A percentile compares a stretch with the other conserved stretches of the same genome.
Conservation (phyloP, 2,113 vertebrate genomes). For the Pogona vitticeps region DNA sequence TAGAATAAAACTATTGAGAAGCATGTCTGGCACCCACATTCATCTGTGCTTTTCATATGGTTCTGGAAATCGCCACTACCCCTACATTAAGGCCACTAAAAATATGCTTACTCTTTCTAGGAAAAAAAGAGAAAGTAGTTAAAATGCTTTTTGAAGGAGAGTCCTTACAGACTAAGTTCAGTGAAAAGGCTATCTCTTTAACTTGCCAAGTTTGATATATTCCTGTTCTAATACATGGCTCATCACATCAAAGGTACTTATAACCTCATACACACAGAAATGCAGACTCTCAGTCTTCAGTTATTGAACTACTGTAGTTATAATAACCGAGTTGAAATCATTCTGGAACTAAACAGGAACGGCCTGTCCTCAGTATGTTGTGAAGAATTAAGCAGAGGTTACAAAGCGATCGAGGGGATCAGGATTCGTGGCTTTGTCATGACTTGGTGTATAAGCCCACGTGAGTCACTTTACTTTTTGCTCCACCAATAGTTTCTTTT, state of each 20-base stretch:
- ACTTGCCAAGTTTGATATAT: background rate
- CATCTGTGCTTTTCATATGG: background rate
- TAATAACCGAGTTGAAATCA: background rate
- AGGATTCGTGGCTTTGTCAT: background rate
- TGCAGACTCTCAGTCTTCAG: background rate
- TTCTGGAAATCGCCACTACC: background rate
- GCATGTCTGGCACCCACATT: background rate
- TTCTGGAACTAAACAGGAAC: background rate
- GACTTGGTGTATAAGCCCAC: background rate
- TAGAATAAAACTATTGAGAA: background rate
- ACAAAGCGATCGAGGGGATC: rapidly evolving
- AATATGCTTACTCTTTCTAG: background rate
- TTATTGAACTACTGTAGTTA: background rate
- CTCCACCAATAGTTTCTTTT: background rate
- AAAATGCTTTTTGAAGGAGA: background rate
- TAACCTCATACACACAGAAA: background rate
- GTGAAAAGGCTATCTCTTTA: background rate
- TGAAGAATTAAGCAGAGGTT: background rate
- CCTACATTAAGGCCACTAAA: background rate
- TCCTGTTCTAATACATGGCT: background rate
- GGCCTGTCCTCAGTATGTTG: background rate
- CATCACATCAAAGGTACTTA: background rate
- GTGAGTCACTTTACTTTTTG: background rate
- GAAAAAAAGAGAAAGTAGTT: background rate
- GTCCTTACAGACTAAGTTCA: background rate